A percentile compares a stretch with the other conserved stretches of the same genome.
These are phyloP conservation scores for Apostichopus leukothele DNA, from an alignment of 53 echinoderm and acorn worm genomes.

Conservation along the genomic window DNA sequence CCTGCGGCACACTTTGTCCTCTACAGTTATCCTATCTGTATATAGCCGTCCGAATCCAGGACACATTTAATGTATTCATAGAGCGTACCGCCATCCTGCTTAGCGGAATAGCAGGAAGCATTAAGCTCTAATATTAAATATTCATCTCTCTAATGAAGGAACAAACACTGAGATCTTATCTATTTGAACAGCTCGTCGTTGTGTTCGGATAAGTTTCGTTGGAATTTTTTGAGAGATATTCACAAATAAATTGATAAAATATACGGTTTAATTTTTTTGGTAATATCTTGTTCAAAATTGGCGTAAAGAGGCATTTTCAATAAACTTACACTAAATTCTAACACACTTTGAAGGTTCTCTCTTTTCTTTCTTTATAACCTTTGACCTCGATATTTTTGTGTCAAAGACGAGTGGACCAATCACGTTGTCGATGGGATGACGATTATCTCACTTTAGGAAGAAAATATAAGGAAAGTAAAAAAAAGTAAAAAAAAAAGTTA, in stretches of 20 bases:
- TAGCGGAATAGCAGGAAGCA: constrained; percentile 29
- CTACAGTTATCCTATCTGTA: background rate
- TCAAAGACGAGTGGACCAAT: background rate
- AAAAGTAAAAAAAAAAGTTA: no score
- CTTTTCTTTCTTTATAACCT: background rate
- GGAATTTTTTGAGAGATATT: background rate
- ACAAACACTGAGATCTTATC: background rate
- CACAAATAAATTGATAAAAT: background rate
- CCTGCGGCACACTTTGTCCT: background rate
- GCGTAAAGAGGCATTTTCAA: background rate
- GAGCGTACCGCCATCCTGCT: constrained; percentile 13
- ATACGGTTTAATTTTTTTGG: no score
- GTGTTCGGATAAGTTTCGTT: background rate
- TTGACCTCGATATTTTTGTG: background rate
- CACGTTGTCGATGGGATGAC: no score
- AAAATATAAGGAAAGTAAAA: no score
- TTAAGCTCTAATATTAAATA: constrained; percentile 4
- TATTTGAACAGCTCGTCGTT: background rate
- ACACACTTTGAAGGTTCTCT: background rate
- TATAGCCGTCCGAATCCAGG: constrained; percentile 6
- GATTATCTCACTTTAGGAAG: no score
- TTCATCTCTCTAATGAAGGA: constrained; percentile 8
- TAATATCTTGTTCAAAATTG: no score
- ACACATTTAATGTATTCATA: constrained; percentile 33
- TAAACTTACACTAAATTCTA: background rate